Conservation (phyloP, 2,113 vertebrate species). For the Eulemur rufifrons region DNA sequence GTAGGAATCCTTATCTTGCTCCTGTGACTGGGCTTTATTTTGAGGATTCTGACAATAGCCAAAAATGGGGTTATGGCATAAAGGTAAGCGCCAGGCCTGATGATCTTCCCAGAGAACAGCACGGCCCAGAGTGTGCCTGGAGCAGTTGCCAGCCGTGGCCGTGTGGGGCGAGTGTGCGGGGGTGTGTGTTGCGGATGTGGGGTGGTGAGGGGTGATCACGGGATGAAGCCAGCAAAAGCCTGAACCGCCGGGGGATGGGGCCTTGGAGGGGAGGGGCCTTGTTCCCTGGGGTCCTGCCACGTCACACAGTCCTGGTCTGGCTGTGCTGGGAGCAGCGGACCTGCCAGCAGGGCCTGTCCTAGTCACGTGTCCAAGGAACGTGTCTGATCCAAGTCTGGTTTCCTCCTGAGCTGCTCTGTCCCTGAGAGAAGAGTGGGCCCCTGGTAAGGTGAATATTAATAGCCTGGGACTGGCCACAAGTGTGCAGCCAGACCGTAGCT, state of each 20-base stretch:
- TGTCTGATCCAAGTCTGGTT: too few species aligned
- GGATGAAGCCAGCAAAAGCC: background rate
- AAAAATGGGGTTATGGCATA: background rate
- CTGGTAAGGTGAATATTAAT: too few species aligned
- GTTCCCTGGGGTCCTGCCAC: too few species aligned
- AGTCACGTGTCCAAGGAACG: accelerated
- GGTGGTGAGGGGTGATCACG: background rate
- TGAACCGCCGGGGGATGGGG: accelerated
- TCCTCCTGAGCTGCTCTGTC: background rate
- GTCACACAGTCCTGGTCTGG: too few species aligned
- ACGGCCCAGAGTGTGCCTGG: background rate
- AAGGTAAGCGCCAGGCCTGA: background rate
- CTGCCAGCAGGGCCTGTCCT: background rate
- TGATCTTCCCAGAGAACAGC: background rate
- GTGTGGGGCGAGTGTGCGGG: too few species aligned
- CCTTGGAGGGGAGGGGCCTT: background rate
- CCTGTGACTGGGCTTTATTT: background rate
- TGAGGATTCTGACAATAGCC: background rate
- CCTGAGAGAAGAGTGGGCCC: background rate
- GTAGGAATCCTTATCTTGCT: background rate
- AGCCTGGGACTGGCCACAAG: background rate
- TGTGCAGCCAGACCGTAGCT: too few species aligned
- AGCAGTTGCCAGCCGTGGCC: accelerated
- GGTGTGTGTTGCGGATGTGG: too few species aligned
- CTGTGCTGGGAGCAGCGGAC: background rate